Evolutionary conservation across 1,140 invertebrate species (phyloP), one percentile per base, ranked within the genome.

Genomic region (Panagrolaimus sp.): DNA sequence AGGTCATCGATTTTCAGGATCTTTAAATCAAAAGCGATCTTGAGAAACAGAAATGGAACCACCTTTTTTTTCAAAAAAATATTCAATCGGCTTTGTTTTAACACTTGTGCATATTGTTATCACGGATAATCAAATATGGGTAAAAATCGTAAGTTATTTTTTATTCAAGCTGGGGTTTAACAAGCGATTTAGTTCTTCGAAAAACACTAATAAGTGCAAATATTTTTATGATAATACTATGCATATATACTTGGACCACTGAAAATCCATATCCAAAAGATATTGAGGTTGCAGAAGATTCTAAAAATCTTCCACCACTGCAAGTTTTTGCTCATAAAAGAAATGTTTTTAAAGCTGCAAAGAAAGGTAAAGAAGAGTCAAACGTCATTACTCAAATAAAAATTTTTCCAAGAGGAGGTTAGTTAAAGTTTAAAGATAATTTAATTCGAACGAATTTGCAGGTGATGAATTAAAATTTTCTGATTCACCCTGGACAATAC

Each of bases 401-500:
- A 11, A 57, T 27, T 23, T 57, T 57, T 57, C 51, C 51, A 11
- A 20, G 51, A 23, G 51, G 51, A 1, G 51, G 51, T 57, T 9
- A 53, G 51, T 7, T 38, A 38, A 38, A 38, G 14, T 9, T 53
- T 53, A 20, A 53, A 53, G 0, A 20, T 20, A 23, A 9, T 53
- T n/a, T n/a, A n/a, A 9, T n/a, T 53, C 8, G 1, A 27, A n/a
- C n/a, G 63, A 9, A 13, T 66, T 69, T 67, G 11, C 23, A 74
- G 75, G 73, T 1, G 74, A 73, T 66, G 62, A 77, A 25, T 51
- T 74, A 23, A 46, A 42, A 42, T 73, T 78, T 38, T 38, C 31
- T 48, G 71, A 74, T 61, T 75, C 78, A 16, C 73, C 75, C 2
- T 74, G 73, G 73, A 16, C 44, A 20, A 8, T 74, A 8, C 1